phyloP scores from a whole-genome alignment of 2,888 invertebrate species.

The Erebia aethiops region DNA sequence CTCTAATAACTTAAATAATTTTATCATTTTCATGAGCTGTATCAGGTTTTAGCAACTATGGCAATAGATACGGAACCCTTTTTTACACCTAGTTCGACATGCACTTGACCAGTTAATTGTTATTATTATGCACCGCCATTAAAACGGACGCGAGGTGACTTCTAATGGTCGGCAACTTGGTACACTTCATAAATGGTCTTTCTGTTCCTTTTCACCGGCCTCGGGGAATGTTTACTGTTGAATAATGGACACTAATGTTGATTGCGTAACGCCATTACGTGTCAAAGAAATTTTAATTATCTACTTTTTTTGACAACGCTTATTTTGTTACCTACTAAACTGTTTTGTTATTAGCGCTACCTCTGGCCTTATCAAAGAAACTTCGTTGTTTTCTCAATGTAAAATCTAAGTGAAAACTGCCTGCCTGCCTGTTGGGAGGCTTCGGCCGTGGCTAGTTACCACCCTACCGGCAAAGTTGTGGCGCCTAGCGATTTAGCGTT shows the following conservation, averaged over 20 bases:
- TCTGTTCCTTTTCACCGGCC: constrained; percentile 21
- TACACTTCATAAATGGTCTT: constrained; percentile 24
- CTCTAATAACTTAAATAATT: no score
- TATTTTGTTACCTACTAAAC: neutral
- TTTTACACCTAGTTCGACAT: neutral
- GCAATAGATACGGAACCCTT: neutral
- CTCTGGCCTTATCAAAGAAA: no score
- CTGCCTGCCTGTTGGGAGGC: no score
- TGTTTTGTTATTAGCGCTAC: neutral
- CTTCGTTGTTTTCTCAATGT: no score
- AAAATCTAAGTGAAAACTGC: no score
- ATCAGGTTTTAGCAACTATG: no score
- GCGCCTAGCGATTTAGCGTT: no score
- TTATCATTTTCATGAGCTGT: no score
- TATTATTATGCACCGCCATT: constrained; percentile 28
- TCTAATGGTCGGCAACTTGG: constrained; percentile 17
- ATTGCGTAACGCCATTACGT: constrained; percentile 1
- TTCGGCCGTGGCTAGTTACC: no score
- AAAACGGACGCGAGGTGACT: constrained; percentile 28
- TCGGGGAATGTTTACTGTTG: constrained; percentile 12
- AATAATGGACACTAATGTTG: constrained; percentile 6
- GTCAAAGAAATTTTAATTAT: constrained; percentile 2
- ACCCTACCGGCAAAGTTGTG: no score
- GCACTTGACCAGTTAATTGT: neutral
- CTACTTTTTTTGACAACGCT: neutral